Evolutionary conservation across 2,797 vertebrate genomes (phyloP).

Genomic region (Potorous gilbertii): DNA sequence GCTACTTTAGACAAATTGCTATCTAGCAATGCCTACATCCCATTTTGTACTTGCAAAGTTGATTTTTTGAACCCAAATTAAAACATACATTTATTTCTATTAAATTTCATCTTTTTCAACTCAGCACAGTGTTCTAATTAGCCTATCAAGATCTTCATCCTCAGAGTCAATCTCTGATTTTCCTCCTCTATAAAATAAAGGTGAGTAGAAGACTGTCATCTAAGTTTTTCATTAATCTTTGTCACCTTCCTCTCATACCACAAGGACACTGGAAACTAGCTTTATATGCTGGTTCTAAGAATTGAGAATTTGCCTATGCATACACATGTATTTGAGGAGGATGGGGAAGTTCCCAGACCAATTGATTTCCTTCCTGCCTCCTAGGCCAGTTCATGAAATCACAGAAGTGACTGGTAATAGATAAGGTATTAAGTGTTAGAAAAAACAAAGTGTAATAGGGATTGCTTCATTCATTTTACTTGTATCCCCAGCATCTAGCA

Average conservation of each 20-base stretch:
- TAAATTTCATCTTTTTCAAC: background rate
- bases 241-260: background rate
- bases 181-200: background rate
- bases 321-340: background rate
- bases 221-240: background rate
- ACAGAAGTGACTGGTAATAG: background rate
- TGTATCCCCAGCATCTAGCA: background rate
- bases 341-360: background rate
- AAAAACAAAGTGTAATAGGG: background rate
- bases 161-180: background rate
- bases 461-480: background rate
- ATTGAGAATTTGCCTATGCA: background rate
- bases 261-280: background rate
- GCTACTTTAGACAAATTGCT: background rate
- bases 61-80: background rate
- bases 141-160: background rate
- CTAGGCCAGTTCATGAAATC: background rate
- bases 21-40: background rate
- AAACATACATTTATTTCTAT: background rate
- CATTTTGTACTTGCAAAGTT: background rate
- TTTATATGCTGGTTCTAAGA: background rate
- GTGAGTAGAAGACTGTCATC: background rate
- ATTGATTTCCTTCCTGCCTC: background rate
- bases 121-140: background rate
- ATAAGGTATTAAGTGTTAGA: background rate